Base-by-base conservation (phyloP, 2,113 vertebrate genomes). In the Leucosticte australis region DNA sequence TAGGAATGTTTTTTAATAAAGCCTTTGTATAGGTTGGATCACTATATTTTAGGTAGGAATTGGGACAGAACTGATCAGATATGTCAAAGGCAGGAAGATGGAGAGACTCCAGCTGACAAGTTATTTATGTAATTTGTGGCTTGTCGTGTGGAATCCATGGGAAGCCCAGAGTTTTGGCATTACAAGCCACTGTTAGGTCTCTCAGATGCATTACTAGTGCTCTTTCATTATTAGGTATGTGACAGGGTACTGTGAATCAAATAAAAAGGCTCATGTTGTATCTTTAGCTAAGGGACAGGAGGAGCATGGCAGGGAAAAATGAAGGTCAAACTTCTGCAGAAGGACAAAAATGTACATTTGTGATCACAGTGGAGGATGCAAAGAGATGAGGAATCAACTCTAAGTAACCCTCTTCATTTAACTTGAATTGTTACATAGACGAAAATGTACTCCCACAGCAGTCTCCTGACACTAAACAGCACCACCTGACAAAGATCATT, bases 211-310 rank as follows among this genome's bases (percentile, higher is more conserved):
- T 50, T 44, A 31, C 12, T 12, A 8, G 6, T 15, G 18, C 7
- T 53, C 37, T 73, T 85, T 71, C 44, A 12, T 35, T 76, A 52
- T 63, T 11, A 73, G 4, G 8, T 35, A 19, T 4, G 1, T 33
- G 15, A 41, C 75, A 93, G 10, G 11, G 37, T 26, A 19, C 17
- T n/a, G 21, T 37, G 50, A 64, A 77, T 15, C 30, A 73, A 47
- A 7, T 39, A 57, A 49, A 24, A 92, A 52, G 5, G 11, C 24
- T 49, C 0, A 0, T 18, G 3, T 28, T 64, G 39, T 22, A 56
- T 22, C 7, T 67, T 74, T 68, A 44, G 15, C 27, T 81, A n/a
- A 42, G 10, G 28, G 8, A 49, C 12, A 65, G 10, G 8, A 89
- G 13, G 23, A 53, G 2, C 6, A n/a, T 15, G 33, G 22, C 28